phyloP scores from a whole-genome alignment of 2,888 invertebrate genomes.

The Steinernema scapterisci region DNA sequence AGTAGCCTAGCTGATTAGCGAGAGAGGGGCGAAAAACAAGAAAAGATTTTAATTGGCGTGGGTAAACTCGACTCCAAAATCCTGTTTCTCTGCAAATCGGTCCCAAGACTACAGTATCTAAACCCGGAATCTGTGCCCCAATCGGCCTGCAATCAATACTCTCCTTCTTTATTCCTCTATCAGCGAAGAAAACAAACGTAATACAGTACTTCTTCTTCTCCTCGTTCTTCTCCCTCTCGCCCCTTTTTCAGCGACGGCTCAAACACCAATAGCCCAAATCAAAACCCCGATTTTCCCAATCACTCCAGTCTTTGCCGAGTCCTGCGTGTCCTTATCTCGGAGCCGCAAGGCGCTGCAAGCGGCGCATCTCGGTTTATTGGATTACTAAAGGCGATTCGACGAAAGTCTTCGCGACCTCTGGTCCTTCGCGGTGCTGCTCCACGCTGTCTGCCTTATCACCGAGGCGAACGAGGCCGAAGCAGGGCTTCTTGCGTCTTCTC shows the following conservation, averaged over 20 bases:
- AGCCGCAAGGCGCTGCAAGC: not conserved
- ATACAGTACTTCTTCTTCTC: too few species aligned
- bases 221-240: not conserved
- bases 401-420: not conserved
- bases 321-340: not conserved
- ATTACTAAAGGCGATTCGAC: not conserved
- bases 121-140: too few species aligned
- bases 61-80: too few species aligned
- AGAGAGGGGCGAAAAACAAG: too few species aligned
- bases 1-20: too few species aligned
- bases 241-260: not conserved
- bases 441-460: conserved; percentile 18
- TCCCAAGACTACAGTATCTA: too few species aligned
- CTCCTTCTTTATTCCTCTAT: too few species aligned
- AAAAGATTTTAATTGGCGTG: too few species aligned
- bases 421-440: not conserved
- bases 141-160: too few species aligned
- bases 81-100: too few species aligned
- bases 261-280: not conserved
- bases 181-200: too few species aligned
- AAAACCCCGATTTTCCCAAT: not conserved
- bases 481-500: too few species aligned
- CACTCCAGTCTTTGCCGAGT: not conserved
- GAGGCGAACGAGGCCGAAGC: not conserved
- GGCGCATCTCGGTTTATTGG: not conserved